phyloP scores from a whole-genome alignment of 2,888 invertebrate species.

The Oscheius sp. region DNA sequence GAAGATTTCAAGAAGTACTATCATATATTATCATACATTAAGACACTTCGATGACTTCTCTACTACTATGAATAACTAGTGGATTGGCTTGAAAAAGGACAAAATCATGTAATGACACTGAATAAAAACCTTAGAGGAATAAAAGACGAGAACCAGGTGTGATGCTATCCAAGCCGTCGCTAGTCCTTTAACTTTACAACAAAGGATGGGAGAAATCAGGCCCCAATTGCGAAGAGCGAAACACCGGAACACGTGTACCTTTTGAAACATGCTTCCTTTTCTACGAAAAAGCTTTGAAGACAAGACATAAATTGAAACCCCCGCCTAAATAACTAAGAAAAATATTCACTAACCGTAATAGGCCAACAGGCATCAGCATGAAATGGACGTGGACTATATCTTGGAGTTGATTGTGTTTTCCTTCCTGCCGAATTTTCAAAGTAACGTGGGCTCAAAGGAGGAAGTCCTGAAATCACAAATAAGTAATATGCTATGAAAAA shows the following conservation, averaged over 20 bases:
- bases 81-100: too few relatives aligned
- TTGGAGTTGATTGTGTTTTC: background rate
- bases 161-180: background rate
- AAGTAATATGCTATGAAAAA: too few relatives aligned
- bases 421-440: background rate
- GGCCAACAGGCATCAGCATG: background rate
- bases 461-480: too few relatives aligned
- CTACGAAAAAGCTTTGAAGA: background rate
- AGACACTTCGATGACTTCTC: too few relatives aligned
- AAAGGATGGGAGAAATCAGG: conserved; percentile 15
- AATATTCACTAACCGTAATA: background rate
- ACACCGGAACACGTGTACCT: conserved; percentile 24
- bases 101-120: too few relatives aligned
- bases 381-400: background rate
- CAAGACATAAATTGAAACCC: background rate
- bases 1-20: too few relatives aligned
- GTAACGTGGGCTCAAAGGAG: background rate
- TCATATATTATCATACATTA: too few relatives aligned
- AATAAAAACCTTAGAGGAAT: background rate
- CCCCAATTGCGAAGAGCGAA: conserved; percentile 11
- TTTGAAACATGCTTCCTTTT: background rate
- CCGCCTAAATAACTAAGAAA: background rate
- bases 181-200: conserved; percentile 18
- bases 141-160: background rate
- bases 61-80: too few relatives aligned